Conservation (phyloP, 2,797 vertebrate genomes). For the Hoplostethus mediterraneus region DNA sequence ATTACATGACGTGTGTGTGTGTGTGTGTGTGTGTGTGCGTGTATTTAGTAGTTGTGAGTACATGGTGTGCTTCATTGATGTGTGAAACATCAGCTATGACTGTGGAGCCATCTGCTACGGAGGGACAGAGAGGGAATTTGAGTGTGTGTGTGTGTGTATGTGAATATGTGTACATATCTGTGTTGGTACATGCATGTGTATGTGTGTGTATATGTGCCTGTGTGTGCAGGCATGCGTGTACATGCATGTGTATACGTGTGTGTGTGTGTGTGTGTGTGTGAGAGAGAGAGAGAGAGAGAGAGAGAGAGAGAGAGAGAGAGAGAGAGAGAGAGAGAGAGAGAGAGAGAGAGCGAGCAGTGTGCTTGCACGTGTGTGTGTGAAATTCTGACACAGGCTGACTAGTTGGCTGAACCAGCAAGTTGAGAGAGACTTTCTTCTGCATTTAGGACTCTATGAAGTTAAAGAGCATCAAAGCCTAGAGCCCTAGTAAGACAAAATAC, state of each 20-base stretch:
- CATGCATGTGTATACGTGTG: neutral
- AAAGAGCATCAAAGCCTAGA: neutral
- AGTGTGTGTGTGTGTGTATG: slow-evolving; percentile 13
- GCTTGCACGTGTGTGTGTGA: slow-evolving; percentile 6
- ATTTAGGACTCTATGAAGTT: slow-evolving; percentile 30
- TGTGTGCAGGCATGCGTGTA: slow-evolving; percentile 18
- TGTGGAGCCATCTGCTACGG: slow-evolving; percentile 79
- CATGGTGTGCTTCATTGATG: slow-evolving; percentile 76
- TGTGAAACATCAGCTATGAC: slow-evolving; percentile 83
- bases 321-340: too few relatives aligned
- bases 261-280: slow-evolving; percentile 1
- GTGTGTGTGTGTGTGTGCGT: slow-evolving; percentile 28
- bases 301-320: too few relatives aligned
- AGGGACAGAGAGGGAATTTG: slow-evolving; percentile 48
- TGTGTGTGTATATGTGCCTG: slow-evolving; percentile 4
- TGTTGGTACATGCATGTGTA: neutral
- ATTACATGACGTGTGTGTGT: slow-evolving; percentile 3
- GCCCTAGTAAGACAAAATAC: slow-evolving; percentile 12
- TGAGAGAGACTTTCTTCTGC: slow-evolving; percentile 8
- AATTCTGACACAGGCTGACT: slow-evolving; percentile 29
- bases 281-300: too few relatives aligned
- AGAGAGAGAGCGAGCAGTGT: neutral
- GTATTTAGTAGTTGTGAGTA: slow-evolving; percentile 64
- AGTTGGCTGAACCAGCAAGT: slow-evolving; percentile 40
- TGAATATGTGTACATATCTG: slow-evolving; percentile 1